These are phyloP conservation scores for Graphium colonna DNA, from an alignment of 2,888 invertebrate genomes.

Conservation along the genomic window DNA sequence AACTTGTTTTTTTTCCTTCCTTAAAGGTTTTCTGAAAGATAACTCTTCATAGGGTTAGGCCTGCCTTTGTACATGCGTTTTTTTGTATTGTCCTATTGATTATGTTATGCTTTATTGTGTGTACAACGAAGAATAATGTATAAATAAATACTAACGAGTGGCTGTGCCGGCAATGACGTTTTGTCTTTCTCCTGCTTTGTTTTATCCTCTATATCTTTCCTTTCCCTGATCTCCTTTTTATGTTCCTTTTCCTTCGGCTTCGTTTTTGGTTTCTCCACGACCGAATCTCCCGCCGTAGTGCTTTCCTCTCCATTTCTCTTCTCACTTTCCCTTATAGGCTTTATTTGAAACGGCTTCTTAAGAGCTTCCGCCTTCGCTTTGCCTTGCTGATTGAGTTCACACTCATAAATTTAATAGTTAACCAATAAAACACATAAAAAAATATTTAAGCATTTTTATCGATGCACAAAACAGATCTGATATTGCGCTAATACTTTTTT, in stretches of 20 bases:
- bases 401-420: neutral
- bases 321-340: conserved; percentile 50
- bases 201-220: conserved; percentile 37
- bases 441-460: too few relatives aligned
- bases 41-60: too few relatives aligned
- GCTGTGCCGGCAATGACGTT: too few relatives aligned
- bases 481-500: neutral
- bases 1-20: too few relatives aligned
- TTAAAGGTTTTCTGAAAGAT: too few relatives aligned
- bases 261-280: conserved; percentile 45
- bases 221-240: conserved; percentile 25
- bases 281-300: conserved; percentile 28
- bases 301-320: conserved; percentile 50
- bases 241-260: conserved; percentile 32
- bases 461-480: too few relatives aligned
- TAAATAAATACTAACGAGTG: conserved; percentile 22
- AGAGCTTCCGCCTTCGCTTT: conserved; percentile 81
- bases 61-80: too few relatives aligned
- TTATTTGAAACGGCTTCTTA: conserved; percentile 68
- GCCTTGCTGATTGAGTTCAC: conserved; percentile 46
- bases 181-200: conserved; percentile 42
- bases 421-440: neutral
- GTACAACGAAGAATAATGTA: too few relatives aligned
- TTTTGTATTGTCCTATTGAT: too few relatives aligned
- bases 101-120: too few relatives aligned